Evolutionary conservation across 2,888 invertebrate genomes (phyloP).

Genomic region (Tiphia femorata): DNA sequence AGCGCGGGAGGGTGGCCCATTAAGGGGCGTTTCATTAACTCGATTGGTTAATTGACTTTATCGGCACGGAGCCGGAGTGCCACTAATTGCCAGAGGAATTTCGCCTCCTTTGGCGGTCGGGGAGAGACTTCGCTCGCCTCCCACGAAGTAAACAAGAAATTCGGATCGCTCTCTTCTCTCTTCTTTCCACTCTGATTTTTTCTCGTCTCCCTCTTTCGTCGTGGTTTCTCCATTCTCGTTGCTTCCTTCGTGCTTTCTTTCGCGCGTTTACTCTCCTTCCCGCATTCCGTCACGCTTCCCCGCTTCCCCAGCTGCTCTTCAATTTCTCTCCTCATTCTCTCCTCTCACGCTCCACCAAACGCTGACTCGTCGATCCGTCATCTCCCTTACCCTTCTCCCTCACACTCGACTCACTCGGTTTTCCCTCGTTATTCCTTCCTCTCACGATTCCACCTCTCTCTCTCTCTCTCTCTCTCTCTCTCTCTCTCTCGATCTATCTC

Average conservation of each 20-base stretch:
- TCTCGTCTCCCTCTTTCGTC: slow-evolving; percentile 2
- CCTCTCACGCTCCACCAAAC: no score
- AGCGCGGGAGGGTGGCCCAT: slow-evolving; percentile 28
- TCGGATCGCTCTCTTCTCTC: slow-evolving; percentile 25
- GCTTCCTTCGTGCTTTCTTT: background rate
- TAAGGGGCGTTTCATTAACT: slow-evolving; percentile 57
- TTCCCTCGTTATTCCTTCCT: background rate
- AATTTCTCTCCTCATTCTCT: slow-evolving; percentile 11
- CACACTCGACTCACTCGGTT: no score
- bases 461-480: background rate
- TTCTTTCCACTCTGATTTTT: slow-evolving; percentile 17
- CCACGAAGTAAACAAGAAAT: slow-evolving; percentile 35
- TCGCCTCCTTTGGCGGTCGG: slow-evolving; percentile 30
- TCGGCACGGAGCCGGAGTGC: slow-evolving; percentile 45
- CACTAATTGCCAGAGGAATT: slow-evolving; percentile 44
- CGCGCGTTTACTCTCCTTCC: background rate
- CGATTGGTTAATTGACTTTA: slow-evolving; percentile 63
- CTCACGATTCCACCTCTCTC: background rate
- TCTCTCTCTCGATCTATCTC: background rate
- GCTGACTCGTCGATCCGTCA: no score
- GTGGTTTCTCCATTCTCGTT: background rate
- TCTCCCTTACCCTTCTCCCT: background rate
- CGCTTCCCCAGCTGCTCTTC: slow-evolving; percentile 3
- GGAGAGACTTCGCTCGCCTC: slow-evolving; percentile 16
- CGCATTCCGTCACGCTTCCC: background rate